Base-by-base conservation (phyloP, 2,888 invertebrate genomes). In the Philopedon plagiatum region DNA sequence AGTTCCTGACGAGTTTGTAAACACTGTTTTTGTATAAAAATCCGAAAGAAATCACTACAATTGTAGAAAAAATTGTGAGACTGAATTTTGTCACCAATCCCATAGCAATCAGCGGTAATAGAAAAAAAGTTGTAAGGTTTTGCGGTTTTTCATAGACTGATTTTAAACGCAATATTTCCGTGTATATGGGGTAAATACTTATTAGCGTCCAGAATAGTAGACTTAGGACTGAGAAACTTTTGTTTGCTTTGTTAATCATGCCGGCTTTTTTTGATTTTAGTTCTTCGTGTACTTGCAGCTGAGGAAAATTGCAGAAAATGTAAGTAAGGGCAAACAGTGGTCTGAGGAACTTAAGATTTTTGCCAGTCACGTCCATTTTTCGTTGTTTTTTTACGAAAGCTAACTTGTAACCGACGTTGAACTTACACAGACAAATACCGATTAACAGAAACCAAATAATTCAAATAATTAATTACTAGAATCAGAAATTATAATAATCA, bases 241-340 rank as follows among this genome's bases (percentile, higher is more conserved):
- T 39, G 7, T 37, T 13, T 8, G 41, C 2, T 39, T 41, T 41
- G 1, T 3, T 39, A 18, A 13, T 0, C 0, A 58, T 21, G 2
- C 2, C 0, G 5, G 5, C 1, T 39, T 13, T 58, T 58, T 11
- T 34, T 19, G 39, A 13, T 23, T 58, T n/a, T n/a, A 8, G 11
- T n/a, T 34, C 2, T 15, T 39, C 15, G 5, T 21, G 0, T 9
- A 41, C 1, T 3, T 23, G 7, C 8, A 58, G 13, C 8, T 21
- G 58, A 0, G 39, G 58, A 41, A 58, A 58, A 23, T 13, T 23
- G 9, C 58, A 58, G 23, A 58, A 58, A 15, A 58, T 58, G 3
- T 8, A 39, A 0, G 58, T 58, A 2, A 58, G 13, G 8, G 23
- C 5, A 7, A 58, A 13, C 0, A 58, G 13, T 21, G 58, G 58